Evolutionary conservation across 1,140 invertebrate genomes (phyloP).

Genomic region (Stegodyphus mimosarum): DNA sequence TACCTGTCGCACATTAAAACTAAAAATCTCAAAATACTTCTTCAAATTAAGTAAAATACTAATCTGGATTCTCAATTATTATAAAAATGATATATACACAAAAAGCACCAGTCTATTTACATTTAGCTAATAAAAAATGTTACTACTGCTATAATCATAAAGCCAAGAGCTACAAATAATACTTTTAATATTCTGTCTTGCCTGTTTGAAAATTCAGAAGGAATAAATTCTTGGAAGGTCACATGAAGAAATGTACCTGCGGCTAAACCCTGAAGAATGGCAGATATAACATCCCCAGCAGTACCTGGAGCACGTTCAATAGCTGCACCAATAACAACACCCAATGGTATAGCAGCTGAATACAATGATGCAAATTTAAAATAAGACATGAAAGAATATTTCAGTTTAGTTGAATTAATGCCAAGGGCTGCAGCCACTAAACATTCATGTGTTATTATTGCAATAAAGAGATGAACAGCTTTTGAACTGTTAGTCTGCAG

Average conservation of each 20-base stretch:
- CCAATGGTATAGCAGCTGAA: constrained; percentile 67
- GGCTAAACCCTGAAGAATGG: constrained; percentile 68
- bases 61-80: too few relatives aligned
- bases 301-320: constrained; percentile 64
- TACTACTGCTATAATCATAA: constrained; percentile 34
- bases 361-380: constrained; percentile 66
- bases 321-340: constrained; percentile 67
- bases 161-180: constrained; percentile 44
- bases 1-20: too few relatives aligned
- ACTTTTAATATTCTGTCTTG: constrained; percentile 55
- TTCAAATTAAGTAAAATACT: too few relatives aligned
- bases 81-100: too few relatives aligned
- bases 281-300: constrained; percentile 64
- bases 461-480: constrained; percentile 68
- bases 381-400: constrained; percentile 62
- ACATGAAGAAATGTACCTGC: constrained; percentile 69
- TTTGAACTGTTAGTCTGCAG: constrained; percentile 65
- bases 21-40: too few relatives aligned
- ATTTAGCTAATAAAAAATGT: constrained; percentile 36
- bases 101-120: too few relatives aligned
- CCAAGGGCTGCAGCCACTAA: constrained; percentile 69
- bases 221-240: constrained; percentile 68
- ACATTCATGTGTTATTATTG: constrained; percentile 68
- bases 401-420: constrained; percentile 66
- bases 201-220: constrained; percentile 65